Evolutionary conservation across 1,140 invertebrate genomes (phyloP).

Genomic region (Drosophila triauraria): DNA sequence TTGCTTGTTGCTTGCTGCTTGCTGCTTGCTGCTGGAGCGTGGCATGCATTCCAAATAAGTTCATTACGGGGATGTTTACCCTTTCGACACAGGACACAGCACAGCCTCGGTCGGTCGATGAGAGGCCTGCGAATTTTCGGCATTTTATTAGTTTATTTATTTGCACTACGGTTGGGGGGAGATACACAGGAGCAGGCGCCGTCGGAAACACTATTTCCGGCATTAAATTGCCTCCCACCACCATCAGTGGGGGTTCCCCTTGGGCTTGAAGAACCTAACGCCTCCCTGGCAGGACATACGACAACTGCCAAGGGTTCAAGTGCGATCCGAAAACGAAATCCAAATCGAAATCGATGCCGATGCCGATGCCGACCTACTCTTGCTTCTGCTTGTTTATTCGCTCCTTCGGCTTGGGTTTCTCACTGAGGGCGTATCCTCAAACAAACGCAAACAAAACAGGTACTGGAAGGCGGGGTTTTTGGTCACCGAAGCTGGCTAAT

Average conservation of each 20-base stretch:
- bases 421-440: neutral
- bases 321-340: constrained; percentile 17
- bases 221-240: constrained; percentile 58
- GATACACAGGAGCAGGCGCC: constrained; percentile 20
- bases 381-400: constrained; percentile 10
- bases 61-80: constrained; percentile 67
- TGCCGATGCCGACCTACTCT: neutral
- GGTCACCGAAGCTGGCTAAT: neutral
- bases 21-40: constrained; percentile 40
- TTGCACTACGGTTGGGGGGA: constrained; percentile 35
- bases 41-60: constrained; percentile 75
- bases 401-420: constrained; percentile 5
- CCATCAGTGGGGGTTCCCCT: neutral
- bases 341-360: constrained; percentile 11
- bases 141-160: constrained; percentile 76
- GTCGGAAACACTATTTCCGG: constrained; percentile 68
- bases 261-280: too few relatives aligned
- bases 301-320: constrained; percentile 18
- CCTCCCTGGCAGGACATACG: constrained; percentile 11
- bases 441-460: constrained; percentile 19
- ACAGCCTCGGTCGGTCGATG: neutral
- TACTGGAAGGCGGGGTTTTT: neutral
- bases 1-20: neutral
- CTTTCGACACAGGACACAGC: constrained; percentile 20
- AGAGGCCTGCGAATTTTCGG: constrained; percentile 39